These are phyloP conservation scores for Tachuris rubrigastra DNA, from an alignment of 2,113 vertebrate species.

Conservation along the genomic window DNA sequence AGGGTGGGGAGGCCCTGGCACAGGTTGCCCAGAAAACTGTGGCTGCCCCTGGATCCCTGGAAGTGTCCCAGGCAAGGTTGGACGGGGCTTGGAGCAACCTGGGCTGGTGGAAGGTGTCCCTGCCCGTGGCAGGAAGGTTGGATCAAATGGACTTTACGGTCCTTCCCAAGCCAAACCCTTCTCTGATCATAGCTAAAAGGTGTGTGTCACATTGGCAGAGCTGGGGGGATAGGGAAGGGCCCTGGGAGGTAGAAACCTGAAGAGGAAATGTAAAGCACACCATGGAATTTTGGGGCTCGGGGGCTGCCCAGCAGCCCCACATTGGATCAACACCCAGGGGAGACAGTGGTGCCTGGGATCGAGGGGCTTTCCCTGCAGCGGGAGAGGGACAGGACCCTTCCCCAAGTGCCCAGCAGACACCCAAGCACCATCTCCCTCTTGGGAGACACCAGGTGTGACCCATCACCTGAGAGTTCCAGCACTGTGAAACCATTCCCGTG, in stretches of 20 bases:
- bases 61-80: background rate
- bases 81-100: background rate
- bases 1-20: background rate
- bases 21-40: background rate
- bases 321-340: accelerated
- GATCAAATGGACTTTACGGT: background rate
- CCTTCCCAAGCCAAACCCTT: background rate
- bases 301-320: background rate
- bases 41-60: background rate
- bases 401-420: background rate
- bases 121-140: background rate
- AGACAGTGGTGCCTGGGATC: background rate
- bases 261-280: background rate
- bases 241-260: background rate
- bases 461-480: background rate
- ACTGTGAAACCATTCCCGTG: background rate
- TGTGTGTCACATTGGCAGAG: background rate
- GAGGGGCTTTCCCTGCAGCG: background rate
- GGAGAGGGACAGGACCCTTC: background rate
- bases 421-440: background rate
- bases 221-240: background rate
- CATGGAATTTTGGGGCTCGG: accelerated
- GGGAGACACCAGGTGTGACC: background rate
- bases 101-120: background rate
- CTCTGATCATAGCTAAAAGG: background rate